phyloP scores from a whole-genome alignment of 2,797 vertebrate species.

The Erpetoichthys calabaricus region DNA sequence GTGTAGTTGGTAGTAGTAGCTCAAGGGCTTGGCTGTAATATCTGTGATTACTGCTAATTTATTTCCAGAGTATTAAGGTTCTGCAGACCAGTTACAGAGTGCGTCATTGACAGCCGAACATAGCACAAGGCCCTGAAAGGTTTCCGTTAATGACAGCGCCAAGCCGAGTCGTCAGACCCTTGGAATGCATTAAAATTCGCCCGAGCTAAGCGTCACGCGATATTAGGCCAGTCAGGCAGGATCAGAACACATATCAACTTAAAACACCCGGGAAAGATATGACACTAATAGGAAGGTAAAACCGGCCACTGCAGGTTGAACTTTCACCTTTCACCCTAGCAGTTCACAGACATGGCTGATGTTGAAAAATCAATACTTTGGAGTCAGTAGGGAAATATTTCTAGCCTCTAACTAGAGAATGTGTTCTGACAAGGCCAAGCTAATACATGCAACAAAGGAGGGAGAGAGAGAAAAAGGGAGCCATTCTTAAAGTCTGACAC shows the following conservation, averaged over 20 bases:
- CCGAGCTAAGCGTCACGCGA: slow-evolving; percentile 7
- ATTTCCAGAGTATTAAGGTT: too few relatives aligned
- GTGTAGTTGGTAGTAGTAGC: too few relatives aligned
- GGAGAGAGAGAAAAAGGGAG: slow-evolving; percentile 34
- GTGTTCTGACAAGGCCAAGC: slow-evolving; percentile 57
- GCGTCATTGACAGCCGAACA: too few relatives aligned
- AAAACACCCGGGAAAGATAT: slow-evolving; percentile 32
- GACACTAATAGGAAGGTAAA: slow-evolving; percentile 45
- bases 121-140: background rate
- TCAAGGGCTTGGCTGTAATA: too few relatives aligned
- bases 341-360: slow-evolving; percentile 44
- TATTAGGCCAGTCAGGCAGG: slow-evolving; percentile 15
- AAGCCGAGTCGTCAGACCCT: background rate
- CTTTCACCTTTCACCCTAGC: slow-evolving; percentile 46
- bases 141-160: background rate
- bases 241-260: slow-evolving; percentile 31
- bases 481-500: slow-evolving; percentile 54
- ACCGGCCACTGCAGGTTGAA: slow-evolving; percentile 30
- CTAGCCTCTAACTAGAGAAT: slow-evolving; percentile 59
- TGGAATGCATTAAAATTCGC: background rate
- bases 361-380: slow-evolving; percentile 53
- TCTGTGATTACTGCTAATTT: too few relatives aligned
- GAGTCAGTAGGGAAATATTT: slow-evolving; percentile 64
- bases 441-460: slow-evolving; percentile 42
- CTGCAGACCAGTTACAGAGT: too few relatives aligned